Percentiles rank a stretch among this genome's conserved stretches.
Conservation (phyloP, 2,113 vertebrate species). For the Erinaceus europaeus region DNA sequence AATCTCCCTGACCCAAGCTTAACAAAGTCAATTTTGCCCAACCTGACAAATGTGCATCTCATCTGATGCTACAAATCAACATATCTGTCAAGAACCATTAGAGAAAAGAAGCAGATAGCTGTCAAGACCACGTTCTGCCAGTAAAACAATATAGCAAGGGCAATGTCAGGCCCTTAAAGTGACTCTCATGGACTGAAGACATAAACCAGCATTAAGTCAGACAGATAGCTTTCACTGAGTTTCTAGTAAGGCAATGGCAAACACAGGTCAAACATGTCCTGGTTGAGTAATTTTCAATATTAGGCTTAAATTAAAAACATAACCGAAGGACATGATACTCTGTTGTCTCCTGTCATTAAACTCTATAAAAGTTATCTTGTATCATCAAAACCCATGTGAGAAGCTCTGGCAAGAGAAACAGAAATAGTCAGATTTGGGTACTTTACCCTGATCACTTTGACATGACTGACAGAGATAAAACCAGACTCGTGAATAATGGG, state of each 20-base stretch:
- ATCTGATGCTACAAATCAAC: neutral
- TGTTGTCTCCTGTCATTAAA: neutral
- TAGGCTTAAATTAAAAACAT: neutral
- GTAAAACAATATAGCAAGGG: slow-evolving; percentile 27
- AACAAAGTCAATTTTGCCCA: too few relatives aligned
- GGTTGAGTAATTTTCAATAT: neutral
- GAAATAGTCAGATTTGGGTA: neutral
- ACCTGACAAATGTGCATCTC: neutral
- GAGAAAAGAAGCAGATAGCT: neutral
- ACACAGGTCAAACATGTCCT: neutral
- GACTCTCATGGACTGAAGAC: neutral
- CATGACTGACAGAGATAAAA: accelerated
- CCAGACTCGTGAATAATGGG: neutral
- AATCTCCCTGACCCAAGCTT: too few relatives aligned
- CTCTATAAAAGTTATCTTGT: neutral
- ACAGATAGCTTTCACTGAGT: neutral
- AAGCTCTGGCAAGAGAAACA: neutral
- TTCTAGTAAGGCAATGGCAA: neutral
- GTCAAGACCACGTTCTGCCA: neutral
- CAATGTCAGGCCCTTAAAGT: neutral
- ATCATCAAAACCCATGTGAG: neutral
- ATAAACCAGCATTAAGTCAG: neutral
- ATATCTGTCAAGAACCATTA: slow-evolving; percentile 18
- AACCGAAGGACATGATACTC: neutral
- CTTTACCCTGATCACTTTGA: accelerated